Conservation (phyloP, 2,797 vertebrate genomes). For the Picus viridis region DNA sequence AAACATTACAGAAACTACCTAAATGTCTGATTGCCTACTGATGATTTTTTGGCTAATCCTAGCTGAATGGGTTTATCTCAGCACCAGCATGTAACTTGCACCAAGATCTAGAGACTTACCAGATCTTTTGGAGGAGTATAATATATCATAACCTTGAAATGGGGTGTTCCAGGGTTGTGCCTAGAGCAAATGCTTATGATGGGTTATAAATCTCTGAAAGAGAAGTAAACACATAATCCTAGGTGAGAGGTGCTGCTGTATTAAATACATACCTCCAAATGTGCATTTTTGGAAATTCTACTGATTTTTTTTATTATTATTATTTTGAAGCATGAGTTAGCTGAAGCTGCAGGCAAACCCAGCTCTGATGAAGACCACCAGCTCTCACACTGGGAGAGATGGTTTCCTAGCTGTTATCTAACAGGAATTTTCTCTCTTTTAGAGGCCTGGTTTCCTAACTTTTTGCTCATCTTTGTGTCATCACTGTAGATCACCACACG, state of each 20-base stretch:
- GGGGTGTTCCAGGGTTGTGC: background rate
- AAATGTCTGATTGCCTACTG: background rate
- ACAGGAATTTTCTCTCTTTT: slow-evolving; percentile 44
- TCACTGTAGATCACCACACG: slow-evolving; percentile 88
- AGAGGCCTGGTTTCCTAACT: slow-evolving; percentile 64
- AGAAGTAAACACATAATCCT: background rate
- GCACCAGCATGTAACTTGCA: background rate
- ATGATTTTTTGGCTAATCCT: background rate
- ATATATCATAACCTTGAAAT: background rate
- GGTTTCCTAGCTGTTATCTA: slow-evolving; percentile 23
- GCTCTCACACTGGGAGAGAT: background rate
- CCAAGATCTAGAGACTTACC: background rate
- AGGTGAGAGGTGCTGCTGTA: background rate
- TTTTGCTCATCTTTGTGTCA: slow-evolving; percentile 66
- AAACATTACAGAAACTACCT: background rate
- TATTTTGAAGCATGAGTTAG: background rate
- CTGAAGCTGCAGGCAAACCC: slow-evolving; percentile 29
- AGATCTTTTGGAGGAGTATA: background rate
- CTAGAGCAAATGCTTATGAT: background rate
- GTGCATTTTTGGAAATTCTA: background rate
- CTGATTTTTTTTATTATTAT: background rate
- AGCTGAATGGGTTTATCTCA: background rate
- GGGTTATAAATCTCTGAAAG: background rate
- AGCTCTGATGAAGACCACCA: background rate
- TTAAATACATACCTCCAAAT: background rate